These are phyloP conservation scores for Charaxes varanes DNA, from an alignment of 1,140 invertebrate genomes.

Conservation along the genomic window DNA sequence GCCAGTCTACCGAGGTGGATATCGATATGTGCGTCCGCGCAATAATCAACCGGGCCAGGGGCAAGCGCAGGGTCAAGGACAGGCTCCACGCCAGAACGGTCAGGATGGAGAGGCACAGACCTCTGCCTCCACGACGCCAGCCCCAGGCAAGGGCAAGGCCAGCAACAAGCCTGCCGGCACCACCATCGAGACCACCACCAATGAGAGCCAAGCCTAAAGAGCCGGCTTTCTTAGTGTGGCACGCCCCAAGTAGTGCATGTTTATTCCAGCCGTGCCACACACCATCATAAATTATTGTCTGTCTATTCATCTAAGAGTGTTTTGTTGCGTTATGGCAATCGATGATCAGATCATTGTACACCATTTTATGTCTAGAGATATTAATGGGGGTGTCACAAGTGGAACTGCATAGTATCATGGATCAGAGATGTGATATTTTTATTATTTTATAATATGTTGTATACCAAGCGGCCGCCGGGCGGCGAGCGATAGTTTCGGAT, in stretches of 20 bases:
- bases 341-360: constrained; percentile 21
- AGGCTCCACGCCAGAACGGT: constrained; percentile 22
- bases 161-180: constrained; percentile 38
- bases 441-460: constrained; percentile 53
- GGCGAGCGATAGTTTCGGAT: constrained; percentile 21
- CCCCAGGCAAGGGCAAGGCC: constrained; percentile 45
- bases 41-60: constrained; percentile 35
- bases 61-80: constrained; percentile 18
- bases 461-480: constrained; percentile 20
- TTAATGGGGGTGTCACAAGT: constrained; percentile 34
- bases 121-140: constrained; percentile 31
- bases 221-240: constrained; percentile 32
- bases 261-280: constrained; percentile 45
- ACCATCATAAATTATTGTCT: constrained; percentile 42
- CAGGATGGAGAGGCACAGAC: constrained; percentile 36
- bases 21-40: constrained; percentile 50
- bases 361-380: constrained; percentile 24
- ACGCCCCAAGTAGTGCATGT: constrained; percentile 45
- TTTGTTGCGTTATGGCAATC: constrained; percentile 19
- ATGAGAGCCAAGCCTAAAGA: constrained; percentile 68
- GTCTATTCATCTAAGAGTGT: constrained; percentile 30
- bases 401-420: constrained; percentile 62
- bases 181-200: constrained; percentile 61
- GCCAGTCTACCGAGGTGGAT: constrained; percentile 55
- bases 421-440: constrained; percentile 67